Conservation (phyloP, 2,113 vertebrate genomes). For the Heptranchias perlo region DNA sequence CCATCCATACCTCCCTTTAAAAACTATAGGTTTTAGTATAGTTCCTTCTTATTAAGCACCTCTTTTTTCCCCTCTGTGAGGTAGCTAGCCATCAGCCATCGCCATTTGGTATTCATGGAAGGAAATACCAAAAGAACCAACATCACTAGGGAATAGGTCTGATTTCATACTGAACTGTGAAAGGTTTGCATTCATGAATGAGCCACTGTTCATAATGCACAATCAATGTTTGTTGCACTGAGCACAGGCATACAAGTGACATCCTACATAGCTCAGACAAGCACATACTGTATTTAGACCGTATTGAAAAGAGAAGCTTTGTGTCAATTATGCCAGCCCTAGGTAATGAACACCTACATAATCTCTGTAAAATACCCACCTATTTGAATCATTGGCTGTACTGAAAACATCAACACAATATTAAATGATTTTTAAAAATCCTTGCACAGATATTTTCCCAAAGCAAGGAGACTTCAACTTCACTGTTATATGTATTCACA, state of each 20-base stretch:
- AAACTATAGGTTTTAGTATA: not conserved
- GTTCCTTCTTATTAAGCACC: not conserved
- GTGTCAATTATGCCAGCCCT: not conserved
- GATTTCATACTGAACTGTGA: constrained; percentile 23
- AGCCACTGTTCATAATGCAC: constrained; percentile 16
- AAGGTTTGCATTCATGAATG: constrained; percentile 26
- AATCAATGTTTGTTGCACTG: constrained; percentile 18
- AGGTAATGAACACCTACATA: not conserved
- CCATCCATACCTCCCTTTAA: not conserved
- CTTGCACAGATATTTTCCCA: too few species aligned
- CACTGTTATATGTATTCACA: not conserved
- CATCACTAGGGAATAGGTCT: constrained; percentile 33
- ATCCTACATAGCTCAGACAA: not conserved
- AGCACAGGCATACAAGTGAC: not conserved
- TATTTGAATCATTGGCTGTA: not conserved
- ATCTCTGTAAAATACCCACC: not conserved
- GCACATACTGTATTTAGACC: not conserved
- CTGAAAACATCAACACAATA: not conserved
- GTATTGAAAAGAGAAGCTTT: not conserved
- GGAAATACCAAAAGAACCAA: not conserved
- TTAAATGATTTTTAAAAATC: not conserved
- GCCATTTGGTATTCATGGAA: not conserved
- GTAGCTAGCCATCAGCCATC: not conserved
- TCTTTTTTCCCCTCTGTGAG: not conserved
- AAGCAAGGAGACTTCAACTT: too few species aligned